Conservation (phyloP, 64 coral and sea anemone genomes). For the Orbicella faveolata region DNA sequence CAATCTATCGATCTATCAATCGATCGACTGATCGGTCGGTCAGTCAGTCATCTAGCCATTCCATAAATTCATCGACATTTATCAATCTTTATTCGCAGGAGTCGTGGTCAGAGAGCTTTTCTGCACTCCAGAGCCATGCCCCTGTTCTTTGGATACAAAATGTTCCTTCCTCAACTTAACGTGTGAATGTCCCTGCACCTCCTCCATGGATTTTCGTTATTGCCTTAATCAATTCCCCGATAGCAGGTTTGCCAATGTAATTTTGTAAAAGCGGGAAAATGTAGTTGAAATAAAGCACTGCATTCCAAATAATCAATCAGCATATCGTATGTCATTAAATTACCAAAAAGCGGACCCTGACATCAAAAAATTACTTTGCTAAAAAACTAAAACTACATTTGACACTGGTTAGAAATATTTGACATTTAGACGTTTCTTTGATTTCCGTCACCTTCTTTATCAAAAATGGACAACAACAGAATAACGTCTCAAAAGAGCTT, state of each 20-base stretch:
- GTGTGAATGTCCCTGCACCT: slow-evolving; percentile 45
- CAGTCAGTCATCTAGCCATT: background rate
- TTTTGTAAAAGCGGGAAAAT: background rate
- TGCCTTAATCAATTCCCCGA: slow-evolving; percentile 18
- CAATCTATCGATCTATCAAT: too few species aligned
- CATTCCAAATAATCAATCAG: too few species aligned
- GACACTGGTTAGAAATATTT: too few species aligned
- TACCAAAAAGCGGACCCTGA: too few species aligned
- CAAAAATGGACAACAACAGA: too few species aligned
- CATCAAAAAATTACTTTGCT: too few species aligned
- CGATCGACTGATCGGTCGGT: background rate
- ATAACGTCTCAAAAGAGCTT: too few species aligned
- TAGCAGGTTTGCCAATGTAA: slow-evolving; percentile 23
- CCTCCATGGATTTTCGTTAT: slow-evolving; percentile 22
- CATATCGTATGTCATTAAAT: too few species aligned
- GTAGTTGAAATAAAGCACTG: too few species aligned
- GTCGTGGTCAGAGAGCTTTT: background rate
- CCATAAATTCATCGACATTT: background rate
- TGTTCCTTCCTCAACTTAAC: background rate
- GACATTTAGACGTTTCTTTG: too few species aligned
- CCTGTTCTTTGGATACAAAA: slow-evolving; percentile 31
- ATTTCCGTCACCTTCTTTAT: too few species aligned
- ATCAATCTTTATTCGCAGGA: background rate
- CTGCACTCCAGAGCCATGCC: slow-evolving; percentile 12
- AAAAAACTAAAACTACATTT: too few species aligned